Evolutionary conservation across 2,797 vertebrate genomes (phyloP), one percentile per base, ranked within the genome.

Genomic region (Mormyrops boulengeri): DNA sequence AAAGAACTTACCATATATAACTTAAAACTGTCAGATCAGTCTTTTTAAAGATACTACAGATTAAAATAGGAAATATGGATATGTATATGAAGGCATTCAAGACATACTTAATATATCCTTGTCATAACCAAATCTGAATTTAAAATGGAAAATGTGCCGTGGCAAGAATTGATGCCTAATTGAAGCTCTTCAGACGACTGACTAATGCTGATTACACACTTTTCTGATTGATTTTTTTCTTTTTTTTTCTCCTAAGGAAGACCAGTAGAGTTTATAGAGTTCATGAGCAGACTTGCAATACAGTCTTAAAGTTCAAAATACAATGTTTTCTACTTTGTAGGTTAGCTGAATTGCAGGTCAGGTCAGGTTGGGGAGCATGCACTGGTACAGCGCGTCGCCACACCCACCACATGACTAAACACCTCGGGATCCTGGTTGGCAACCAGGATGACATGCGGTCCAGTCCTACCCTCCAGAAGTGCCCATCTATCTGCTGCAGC

Each of bases 151-250:
- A 80, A 47, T 19, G 77, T n/a, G 38, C 77, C 47, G 77, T 80
- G 77, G 77, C 77, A 80, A 80, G 77, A 80, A 80, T 11, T 47
- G 77, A 80, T 80, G 77, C 77, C 38, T 80, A 80, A 80, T 80
- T 80, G 77, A 80, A 80, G 41, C 77, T 80, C 38, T 80, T 80
- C 77, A 47, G 38, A 80, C 38, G 77, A 80, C 7, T 47, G 38
- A 80, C 77, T 47, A 80, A 80, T 80, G 77, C 77, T 80, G 77
- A 80, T 80, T 80, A n/a, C 77, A 80, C 77, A 80, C 77, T 80
- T 80, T 80, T 80, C 41, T 80, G 77, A 80, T 80, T 80, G 77
- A 80, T 80, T 80, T 80, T 44, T 80, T 80, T 0, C 0, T 8
- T 41, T 77, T 80, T 80, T 80, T 80, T 44, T 80, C 34, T 47